Conservation (phyloP, 2,113 vertebrate species). For the Chloebia gouldiae region DNA sequence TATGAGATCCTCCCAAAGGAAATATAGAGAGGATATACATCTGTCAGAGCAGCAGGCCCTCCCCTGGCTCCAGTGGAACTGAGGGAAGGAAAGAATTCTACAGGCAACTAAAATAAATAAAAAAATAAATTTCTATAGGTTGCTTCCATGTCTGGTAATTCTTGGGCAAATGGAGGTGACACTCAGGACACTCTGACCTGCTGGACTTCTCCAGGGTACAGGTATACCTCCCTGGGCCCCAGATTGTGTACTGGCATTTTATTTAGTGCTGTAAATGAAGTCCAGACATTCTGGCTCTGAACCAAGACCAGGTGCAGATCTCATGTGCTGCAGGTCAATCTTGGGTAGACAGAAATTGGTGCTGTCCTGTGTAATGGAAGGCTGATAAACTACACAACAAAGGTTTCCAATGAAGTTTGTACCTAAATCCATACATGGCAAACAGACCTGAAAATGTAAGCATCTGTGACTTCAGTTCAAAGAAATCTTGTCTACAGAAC, state of each 20-base stretch:
- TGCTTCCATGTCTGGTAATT: not conserved
- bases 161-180: not conserved
- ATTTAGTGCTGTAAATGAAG: not conserved
- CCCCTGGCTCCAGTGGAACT: not conserved
- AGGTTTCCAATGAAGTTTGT: not conserved
- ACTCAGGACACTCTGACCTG: not conserved
- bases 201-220: not conserved
- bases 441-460: not conserved
- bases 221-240: not conserved
- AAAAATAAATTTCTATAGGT: not conserved
- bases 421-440: not conserved
- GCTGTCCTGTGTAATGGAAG: not conserved
- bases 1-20: not conserved
- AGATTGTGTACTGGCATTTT: not conserved
- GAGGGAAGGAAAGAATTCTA: not conserved
- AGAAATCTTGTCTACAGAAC: not conserved
- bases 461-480: not conserved
- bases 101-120: not conserved
- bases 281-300: not conserved
- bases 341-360: rapidly evolving
- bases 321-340: not conserved
- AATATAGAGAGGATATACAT: not conserved
- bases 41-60: not conserved
- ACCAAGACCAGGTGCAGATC: not conserved
- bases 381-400: not conserved